Evolutionary conservation across 2,797 vertebrate species (phyloP).

Genomic region (Trematomus bernacchii): DNA sequence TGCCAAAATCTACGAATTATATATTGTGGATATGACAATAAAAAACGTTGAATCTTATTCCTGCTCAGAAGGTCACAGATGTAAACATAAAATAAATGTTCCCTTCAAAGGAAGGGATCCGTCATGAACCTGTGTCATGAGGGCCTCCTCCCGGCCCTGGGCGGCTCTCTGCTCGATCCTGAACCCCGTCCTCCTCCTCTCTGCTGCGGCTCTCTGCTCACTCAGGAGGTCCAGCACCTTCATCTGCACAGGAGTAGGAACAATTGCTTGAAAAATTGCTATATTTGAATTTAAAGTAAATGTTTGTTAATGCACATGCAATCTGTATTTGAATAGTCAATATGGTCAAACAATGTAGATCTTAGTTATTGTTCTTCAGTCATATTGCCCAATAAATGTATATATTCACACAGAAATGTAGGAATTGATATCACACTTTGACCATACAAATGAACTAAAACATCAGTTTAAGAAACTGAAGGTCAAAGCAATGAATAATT

Average conservation of each 20-base stretch:
- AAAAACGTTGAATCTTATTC: no score
- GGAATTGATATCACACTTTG: no score
- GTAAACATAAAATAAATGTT: not conserved
- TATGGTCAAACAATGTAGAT: no score
- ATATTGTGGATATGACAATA: no score
- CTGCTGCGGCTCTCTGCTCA: slow-evolving; percentile 85
- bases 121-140: slow-evolving; percentile 85
- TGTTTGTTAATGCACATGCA: no score
- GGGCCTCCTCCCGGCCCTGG: slow-evolving; percentile 79
- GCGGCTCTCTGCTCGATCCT: slow-evolving; percentile 86
- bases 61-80: not conserved
- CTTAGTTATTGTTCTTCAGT: no score
- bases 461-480: not conserved
- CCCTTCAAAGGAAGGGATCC: not conserved
- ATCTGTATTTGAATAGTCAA: no score
- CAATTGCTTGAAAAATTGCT: not conserved
- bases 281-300: no score
- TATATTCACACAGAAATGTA: no score
- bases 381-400: no score
- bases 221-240: slow-evolving; percentile 90
- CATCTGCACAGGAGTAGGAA: slow-evolving; percentile 77
- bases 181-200: slow-evolving; percentile 86
- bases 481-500: no score
- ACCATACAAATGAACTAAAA: not conserved
- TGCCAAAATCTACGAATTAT: no score